These are phyloP conservation scores for Oreonectes daqikongensis DNA, from an alignment of 2,797 vertebrate species.

Conservation along the genomic window DNA sequence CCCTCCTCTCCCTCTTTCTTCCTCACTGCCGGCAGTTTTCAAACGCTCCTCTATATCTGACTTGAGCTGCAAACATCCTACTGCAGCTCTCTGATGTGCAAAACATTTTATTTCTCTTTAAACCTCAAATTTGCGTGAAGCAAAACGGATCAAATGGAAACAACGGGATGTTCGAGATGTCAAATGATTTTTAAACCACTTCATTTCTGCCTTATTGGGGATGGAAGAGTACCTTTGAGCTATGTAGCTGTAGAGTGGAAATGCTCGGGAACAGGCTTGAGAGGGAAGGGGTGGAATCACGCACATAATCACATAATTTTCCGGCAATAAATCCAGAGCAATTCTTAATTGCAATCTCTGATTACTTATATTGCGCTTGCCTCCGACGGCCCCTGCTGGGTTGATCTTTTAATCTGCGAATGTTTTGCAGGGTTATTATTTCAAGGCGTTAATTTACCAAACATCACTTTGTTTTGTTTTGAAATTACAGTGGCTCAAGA, in stretches of 20 bases:
- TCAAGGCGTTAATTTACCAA: conserved; percentile 9
- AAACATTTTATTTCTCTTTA: conserved; percentile 54
- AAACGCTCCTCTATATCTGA: conserved; percentile 54
- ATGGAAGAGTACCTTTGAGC: conserved; percentile 19
- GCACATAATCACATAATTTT: not conserved
- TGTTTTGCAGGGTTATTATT: conserved; percentile 16
- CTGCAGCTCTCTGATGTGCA: conserved; percentile 51
- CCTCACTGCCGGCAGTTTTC: conserved; percentile 57
- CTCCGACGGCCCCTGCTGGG: conserved; percentile 1
- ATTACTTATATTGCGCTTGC: conserved; percentile 28
- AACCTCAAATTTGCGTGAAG: conserved; percentile 28
- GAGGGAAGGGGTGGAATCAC: not conserved
- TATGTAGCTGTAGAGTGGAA: conserved; percentile 18
- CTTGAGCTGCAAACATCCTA: conserved; percentile 45
- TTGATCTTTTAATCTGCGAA: conserved; percentile 38
- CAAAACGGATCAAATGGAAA: conserved; percentile 44
- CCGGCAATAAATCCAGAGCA: conserved; percentile 11
- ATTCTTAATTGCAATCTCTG: conserved; percentile 41
- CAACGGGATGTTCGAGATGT: conserved; percentile 31
- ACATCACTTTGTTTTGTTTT: conserved; percentile 30
- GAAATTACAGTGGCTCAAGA: conserved; percentile 27
- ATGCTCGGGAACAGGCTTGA: conserved; percentile 1
- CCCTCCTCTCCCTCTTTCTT: conserved; percentile 14
- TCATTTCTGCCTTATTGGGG: conserved; percentile 31
- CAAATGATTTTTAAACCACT: conserved; percentile 39